Evolutionary conservation across 2,113 vertebrate genomes (phyloP).

Genomic region (Vidua macroura): DNA sequence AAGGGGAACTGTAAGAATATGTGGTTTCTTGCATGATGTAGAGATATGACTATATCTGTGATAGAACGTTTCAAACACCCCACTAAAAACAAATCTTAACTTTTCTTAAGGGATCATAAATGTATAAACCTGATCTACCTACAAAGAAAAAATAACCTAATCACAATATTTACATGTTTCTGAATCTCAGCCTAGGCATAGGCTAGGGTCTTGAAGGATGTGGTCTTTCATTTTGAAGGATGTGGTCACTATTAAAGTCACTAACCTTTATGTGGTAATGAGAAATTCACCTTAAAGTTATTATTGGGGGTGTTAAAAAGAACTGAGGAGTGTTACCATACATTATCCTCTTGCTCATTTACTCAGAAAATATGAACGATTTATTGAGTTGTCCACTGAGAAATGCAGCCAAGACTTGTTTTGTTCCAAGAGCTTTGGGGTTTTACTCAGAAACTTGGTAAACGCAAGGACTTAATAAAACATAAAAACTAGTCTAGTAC

Average conservation of each 20-base stretch:
- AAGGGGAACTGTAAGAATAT: not conserved
- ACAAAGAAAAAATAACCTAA: not conserved
- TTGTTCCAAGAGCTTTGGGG: not conserved
- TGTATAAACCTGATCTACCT: not conserved
- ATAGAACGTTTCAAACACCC: not conserved
- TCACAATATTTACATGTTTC: not conserved
- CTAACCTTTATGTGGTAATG: not conserved
- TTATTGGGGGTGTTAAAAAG: not conserved
- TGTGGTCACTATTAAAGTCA: not conserved
- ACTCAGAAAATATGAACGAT: not conserved
- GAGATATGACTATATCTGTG: not conserved
- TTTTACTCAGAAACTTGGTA: not conserved
- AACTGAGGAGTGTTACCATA: not conserved
- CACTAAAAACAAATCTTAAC: not conserved
- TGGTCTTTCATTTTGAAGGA: not conserved
- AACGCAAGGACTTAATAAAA: constrained; percentile 18
- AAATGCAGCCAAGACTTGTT: not conserved
- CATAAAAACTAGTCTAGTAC: not conserved
- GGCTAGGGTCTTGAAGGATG: not conserved
- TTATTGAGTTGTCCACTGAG: not conserved
- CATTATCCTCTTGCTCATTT: not conserved
- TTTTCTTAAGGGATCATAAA: not conserved
- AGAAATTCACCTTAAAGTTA: not conserved
- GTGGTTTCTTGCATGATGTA: not conserved
- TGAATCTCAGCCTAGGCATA: not conserved